Evolutionary conservation across 2,888 invertebrate species (phyloP).

Genomic region (Portevinia maculata): DNA sequence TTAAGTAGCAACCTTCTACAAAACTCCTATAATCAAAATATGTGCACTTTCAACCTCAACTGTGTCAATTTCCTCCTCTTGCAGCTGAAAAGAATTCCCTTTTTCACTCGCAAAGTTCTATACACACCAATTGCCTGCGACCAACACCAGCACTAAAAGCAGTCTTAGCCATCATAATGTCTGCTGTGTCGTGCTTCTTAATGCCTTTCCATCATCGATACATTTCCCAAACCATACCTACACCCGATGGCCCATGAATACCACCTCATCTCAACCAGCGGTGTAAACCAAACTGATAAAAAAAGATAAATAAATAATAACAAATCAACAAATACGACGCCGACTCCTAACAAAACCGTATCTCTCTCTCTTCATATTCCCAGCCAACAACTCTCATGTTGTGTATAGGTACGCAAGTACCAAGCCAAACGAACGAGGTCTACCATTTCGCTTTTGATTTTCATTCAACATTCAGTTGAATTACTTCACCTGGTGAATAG

Average conservation of each 20-base stretch:
- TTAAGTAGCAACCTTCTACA: background rate
- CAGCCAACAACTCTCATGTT: conserved; percentile 16
- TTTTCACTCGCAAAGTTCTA: conserved; percentile 7
- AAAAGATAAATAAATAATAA: conserved; percentile 70
- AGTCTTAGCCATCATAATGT: conserved; percentile 7
- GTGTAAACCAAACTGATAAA: conserved; percentile 37
- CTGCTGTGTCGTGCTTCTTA: conserved; percentile 7
- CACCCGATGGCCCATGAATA: conserved; percentile 43
- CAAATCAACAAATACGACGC: conserved; percentile 67
- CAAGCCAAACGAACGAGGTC: conserved; percentile 43
- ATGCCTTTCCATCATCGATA: conserved; percentile 51
- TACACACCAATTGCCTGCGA: conserved; percentile 28
- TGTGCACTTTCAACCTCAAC: conserved; percentile 21
- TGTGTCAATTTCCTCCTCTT: conserved; percentile 37
- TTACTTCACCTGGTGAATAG: conserved; percentile 80
- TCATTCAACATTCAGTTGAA: conserved; percentile 82
- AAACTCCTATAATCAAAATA: background rate
- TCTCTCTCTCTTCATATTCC: conserved; percentile 13
- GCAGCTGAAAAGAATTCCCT: conserved; percentile 25
- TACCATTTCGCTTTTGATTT: conserved; percentile 75
- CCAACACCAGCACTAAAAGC: conserved; percentile 4
- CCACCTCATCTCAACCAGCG: conserved; percentile 37
- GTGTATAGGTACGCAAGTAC: conserved; percentile 39
- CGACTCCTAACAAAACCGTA: conserved; percentile 57
- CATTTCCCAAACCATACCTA: conserved; percentile 38